phyloP scores from a whole-genome alignment of 2,888 invertebrate genomes.

The Crocallis elinguaria region DNA sequence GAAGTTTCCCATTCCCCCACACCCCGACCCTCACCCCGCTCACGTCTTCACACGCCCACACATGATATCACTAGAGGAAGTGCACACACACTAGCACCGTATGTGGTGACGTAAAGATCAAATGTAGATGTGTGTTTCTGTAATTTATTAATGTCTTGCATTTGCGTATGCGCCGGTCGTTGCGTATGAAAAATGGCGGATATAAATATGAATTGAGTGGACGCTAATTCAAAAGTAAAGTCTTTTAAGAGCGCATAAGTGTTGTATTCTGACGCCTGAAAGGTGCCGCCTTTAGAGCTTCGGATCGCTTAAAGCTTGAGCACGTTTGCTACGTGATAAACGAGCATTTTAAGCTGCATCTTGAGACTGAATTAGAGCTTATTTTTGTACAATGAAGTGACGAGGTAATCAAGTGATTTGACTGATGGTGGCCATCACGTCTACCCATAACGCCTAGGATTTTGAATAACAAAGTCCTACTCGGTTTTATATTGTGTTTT shows the following conservation, averaged over 20 bases:
- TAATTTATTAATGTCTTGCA: slow-evolving; percentile 80
- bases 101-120: slow-evolving; percentile 60
- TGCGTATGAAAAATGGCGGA: slow-evolving; percentile 73
- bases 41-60: slow-evolving; percentile 56
- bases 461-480: too few species aligned
- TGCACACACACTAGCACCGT: slow-evolving; percentile 42
- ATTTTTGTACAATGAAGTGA: too few species aligned
- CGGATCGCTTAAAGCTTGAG: slow-evolving; percentile 39
- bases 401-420: neutral
- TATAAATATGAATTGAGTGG: slow-evolving; percentile 73
- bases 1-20: slow-evolving; percentile 61
- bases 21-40: slow-evolving; percentile 39
- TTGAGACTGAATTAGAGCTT: slow-evolving; percentile 24
- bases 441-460: too few species aligned
- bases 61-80: slow-evolving; percentile 58
- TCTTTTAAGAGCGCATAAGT: slow-evolving; percentile 55
- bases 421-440: neutral
- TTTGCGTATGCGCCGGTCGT: slow-evolving; percentile 73
- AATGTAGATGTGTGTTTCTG: slow-evolving; percentile 67
- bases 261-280: slow-evolving; percentile 52
- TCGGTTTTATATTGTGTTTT: too few species aligned
- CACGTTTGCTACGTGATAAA: slow-evolving; percentile 31
- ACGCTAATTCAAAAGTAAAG: slow-evolving; percentile 69
- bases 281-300: slow-evolving; percentile 49
- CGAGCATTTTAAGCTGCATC: slow-evolving; percentile 27